Evolutionary conservation across 2,888 invertebrate species (phyloP), one percentile per base, ranked within the genome.

Genomic region (Holacanthella duospinosa): DNA sequence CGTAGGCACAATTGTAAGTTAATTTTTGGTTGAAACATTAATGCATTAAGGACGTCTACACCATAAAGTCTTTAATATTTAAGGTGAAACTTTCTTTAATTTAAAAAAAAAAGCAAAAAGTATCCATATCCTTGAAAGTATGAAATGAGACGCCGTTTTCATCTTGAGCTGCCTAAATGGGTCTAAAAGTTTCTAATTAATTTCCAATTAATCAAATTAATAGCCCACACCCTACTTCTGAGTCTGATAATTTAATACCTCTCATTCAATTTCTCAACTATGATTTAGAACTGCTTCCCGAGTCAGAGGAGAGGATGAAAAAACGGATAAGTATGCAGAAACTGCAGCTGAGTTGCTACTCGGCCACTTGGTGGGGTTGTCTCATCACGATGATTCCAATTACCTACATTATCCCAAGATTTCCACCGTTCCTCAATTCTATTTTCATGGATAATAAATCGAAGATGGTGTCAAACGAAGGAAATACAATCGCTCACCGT

Each of bases 351-450:
- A 12, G 4, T 27, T 29, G 27, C 55, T 55, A 55, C 55, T 6
- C 55, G 25, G 55, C 28, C 3, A 26, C 55, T 4, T 29, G 27
- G 28, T 29, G 27, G 55, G 55, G 55, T 6, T 55, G 55, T 26
- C 29, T 55, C 12, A 9, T 55, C 19, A 55, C 55, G 4, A 27
- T 55, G 28, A 55, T 29, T 27, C 28, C 55, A 55, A 55, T 55
- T 16, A 29, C 55, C 3, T 55, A 28, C 55, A 29, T 29, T 12
- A 55, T 55, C 29, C 55, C 55, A 12, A 6, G 27, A 27, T 55
- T 55, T 26, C 55, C 55, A 55, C 55, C 55, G 25, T 55, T 55
- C 21, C 4, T 55, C 27, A 55, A 55, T 26, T 55, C 55, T 3
- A n/a, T 55, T 55, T 27, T 55, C 6, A 12, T 21, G 3, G 27